Base-by-base conservation (phyloP, 2,113 vertebrate species). In the Siniperca chuatsi region DNA sequence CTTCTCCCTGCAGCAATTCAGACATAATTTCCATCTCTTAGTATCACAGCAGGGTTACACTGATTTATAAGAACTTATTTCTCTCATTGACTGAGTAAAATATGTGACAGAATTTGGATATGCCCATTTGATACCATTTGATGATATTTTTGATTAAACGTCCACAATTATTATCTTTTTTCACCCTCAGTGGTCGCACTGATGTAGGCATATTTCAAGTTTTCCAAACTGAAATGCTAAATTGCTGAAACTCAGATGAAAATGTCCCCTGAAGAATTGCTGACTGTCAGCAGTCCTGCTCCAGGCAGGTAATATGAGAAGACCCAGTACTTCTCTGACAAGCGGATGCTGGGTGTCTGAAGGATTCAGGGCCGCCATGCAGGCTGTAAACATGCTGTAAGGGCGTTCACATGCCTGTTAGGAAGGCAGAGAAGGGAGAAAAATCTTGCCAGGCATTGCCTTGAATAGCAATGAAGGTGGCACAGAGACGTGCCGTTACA, bases 401-500 rank as follows among this genome's bases (percentile, higher is more conserved):
- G 81, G 62, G 57, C 46, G 12, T 60, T 85, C 42, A 54, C 72
- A 25, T 44, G 29, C 12, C 52, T 46, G 62, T 58, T 65, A 46
- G 61, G 58, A 55, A 69, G 64, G 61, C 37, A 54, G 40, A 40
- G 61, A 58, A 15, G 13, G 50, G 44, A 70, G 78, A 85, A 78
- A 85, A 86, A 82, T 72, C 75, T 25, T 55, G 52, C 66, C 55
- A 73, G 78, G 71, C 68, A 18, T 82, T 73, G 65, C 76, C 85
- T 84, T 85, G 85, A 86, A 82, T 91, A 87, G 76, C 69, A 83
- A 84, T 78, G 81, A 81, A 85, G 82, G 81, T 70, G 85, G 79
- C 60, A 65, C 15, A 29, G 89, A 64, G 66, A 65, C 13, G 21
- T 61, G 72, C 79, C 29, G 23, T 86, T 80, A 81, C 52, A 48